Evolutionary conservation across 2,113 vertebrate genomes (phyloP).

Genomic region (Eulemur rufifrons): DNA sequence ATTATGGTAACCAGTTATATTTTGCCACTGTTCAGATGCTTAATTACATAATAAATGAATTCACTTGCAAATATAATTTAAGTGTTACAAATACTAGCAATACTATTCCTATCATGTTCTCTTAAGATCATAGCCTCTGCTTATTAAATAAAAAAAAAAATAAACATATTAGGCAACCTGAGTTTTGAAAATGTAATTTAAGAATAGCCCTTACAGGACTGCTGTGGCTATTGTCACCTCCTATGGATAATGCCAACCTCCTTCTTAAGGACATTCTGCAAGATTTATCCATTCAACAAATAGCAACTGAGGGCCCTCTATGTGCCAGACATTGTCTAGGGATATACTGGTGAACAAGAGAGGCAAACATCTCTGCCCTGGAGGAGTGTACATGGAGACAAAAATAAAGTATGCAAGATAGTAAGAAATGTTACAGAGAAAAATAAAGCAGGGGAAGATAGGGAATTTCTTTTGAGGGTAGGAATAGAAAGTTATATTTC

Average conservation of each 20-base stretch:
- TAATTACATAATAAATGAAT: neutral
- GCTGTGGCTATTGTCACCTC: neutral
- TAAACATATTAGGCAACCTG: neutral
- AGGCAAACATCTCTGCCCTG: neutral
- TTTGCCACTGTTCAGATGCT: neutral
- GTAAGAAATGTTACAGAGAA: neutral
- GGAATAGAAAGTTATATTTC: neutral
- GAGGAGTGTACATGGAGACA: neutral
- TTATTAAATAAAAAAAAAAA: neutral
- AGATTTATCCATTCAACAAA: neutral
- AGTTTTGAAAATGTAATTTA: neutral
- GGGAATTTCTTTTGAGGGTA: neutral
- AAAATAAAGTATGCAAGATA: neutral
- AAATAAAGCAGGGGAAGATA: neutral
- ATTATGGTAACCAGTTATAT: neutral
- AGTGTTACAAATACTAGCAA: neutral
- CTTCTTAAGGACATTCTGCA: neutral
- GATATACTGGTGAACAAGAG: neutral
- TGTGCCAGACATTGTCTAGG: neutral
- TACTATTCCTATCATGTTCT: neutral
- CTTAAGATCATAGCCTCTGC: neutral
- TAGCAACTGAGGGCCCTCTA: neutral
- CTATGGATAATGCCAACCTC: neutral
- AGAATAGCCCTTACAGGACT: neutral
- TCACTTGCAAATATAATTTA: neutral